These are phyloP conservation scores for Folsomia candida DNA, from an alignment of 2,888 invertebrate genomes.

Conservation along the genomic window DNA sequence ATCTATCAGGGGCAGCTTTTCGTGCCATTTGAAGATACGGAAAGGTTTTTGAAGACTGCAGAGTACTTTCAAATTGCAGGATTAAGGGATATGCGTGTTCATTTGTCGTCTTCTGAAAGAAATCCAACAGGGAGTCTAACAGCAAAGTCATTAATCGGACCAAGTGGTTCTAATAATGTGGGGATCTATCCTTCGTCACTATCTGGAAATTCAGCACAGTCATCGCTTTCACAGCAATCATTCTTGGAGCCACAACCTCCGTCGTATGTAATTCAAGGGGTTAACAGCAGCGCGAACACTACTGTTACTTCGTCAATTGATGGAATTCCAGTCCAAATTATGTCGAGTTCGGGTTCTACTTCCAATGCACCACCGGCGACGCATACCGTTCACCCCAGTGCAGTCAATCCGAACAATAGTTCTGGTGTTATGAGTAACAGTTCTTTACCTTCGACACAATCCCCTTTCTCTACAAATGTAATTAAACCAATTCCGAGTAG, in stretches of 20 bases:
- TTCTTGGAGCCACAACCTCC: too few relatives aligned
- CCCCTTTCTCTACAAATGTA: constrained; percentile 9
- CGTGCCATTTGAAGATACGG: constrained; percentile 38
- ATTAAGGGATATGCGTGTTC: constrained; percentile 32
- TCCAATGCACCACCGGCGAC: neutral
- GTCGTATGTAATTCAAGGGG: neutral
- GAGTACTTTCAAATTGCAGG: constrained; percentile 44
- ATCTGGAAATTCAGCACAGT: neutral
- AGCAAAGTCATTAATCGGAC: neutral
- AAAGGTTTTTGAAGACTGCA: constrained; percentile 40
- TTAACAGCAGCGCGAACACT: too few relatives aligned
- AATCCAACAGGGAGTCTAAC: neutral
- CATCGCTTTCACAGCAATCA: neutral
- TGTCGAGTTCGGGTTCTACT: too few relatives aligned
- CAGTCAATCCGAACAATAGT: neutral
- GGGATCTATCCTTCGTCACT: neutral
- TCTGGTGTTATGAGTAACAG: neutral
- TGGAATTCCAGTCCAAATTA: neutral
- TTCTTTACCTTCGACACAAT: neutral
- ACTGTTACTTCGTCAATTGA: too few relatives aligned
- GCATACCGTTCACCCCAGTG: neutral
- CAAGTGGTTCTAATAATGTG: neutral
- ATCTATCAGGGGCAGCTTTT: constrained; percentile 44
- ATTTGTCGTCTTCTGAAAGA: neutral
- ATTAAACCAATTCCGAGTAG: neutral